Evolutionary conservation across 2,888 invertebrate genomes (phyloP).

Genomic region (Troides oblongomaculatus): DNA sequence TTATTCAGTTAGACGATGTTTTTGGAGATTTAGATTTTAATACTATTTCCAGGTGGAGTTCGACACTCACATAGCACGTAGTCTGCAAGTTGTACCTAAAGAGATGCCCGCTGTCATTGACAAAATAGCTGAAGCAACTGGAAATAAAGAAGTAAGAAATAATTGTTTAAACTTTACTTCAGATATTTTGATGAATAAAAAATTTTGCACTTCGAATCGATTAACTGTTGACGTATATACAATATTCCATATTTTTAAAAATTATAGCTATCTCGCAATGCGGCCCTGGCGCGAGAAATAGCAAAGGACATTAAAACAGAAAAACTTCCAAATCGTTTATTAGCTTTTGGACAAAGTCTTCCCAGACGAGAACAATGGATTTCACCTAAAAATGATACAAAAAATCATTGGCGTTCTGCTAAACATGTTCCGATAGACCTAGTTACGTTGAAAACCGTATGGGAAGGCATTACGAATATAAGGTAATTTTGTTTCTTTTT

Average conservation of each 20-base stretch:
- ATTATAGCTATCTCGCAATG: slow-evolving; percentile 43
- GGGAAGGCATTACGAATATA: slow-evolving; percentile 83
- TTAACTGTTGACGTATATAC: neutral
- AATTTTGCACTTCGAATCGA: too few relatives aligned
- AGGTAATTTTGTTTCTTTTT: slow-evolving; percentile 52
- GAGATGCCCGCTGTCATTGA: slow-evolving; percentile 81
- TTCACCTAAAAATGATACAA: slow-evolving; percentile 75
- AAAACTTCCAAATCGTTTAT: slow-evolving; percentile 46
- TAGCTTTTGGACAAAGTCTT: slow-evolving; percentile 75
- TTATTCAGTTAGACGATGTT: too few relatives aligned
- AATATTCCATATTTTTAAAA: neutral
- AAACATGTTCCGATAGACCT: slow-evolving; percentile 79
- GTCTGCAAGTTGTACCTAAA: slow-evolving; percentile 75
- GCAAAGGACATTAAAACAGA: slow-evolving; percentile 73
- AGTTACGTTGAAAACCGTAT: slow-evolving; percentile 81
- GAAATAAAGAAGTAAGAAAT: slow-evolving; percentile 65
- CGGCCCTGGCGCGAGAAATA: slow-evolving; percentile 66
- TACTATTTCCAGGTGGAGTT: slow-evolving; percentile 74
- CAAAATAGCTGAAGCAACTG: slow-evolving; percentile 72
- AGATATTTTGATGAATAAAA: neutral
- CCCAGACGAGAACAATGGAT: slow-evolving; percentile 66
- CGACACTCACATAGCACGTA: slow-evolving; percentile 77
- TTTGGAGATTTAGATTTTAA: neutral
- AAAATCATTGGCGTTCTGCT: slow-evolving; percentile 78
- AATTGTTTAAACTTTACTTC: neutral